A percentile compares a stretch with the other conserved stretches of the same genome.
phyloP scores from a whole-genome alignment of 23 tunicate species.

The Trididemnum miniatum region DNA sequence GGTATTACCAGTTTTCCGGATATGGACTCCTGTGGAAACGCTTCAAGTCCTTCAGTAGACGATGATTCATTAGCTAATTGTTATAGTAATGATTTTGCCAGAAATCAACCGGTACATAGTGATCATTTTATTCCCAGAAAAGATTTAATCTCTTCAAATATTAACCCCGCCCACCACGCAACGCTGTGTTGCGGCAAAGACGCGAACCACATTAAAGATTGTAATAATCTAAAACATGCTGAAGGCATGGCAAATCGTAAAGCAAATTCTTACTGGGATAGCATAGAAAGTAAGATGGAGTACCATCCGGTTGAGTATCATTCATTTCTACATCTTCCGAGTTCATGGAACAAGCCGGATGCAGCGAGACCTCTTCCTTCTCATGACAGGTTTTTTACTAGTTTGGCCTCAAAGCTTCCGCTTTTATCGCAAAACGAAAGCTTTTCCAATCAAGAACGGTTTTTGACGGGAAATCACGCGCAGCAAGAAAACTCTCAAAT shows the following conservation, averaged over 20 bases:
- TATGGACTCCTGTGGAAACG: not conserved
- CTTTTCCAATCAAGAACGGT: constrained; percentile 11
- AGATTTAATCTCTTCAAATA: not conserved
- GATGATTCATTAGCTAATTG: not conserved
- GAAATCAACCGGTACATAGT: not conserved
- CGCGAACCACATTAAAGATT: no score
- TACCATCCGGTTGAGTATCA: no score
- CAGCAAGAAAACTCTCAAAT: constrained; percentile 22
- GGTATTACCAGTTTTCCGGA: not conserved
- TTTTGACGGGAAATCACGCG: constrained; percentile 29
- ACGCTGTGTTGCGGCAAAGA: no score
- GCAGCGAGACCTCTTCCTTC: no score
- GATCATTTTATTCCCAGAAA: not conserved
- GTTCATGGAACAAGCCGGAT: not conserved
- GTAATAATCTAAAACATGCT: no score
- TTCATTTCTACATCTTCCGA: not conserved
- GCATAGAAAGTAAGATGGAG: no score
- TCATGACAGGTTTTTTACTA: constrained; percentile 25
- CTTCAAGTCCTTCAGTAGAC: not conserved
- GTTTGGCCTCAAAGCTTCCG: constrained; percentile 67
- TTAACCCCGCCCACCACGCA: no score
- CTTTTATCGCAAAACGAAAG: constrained; percentile 21
- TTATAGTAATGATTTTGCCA: not conserved
- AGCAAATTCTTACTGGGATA: no score
- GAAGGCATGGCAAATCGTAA: no score